Evolutionary conservation across 2,888 invertebrate genomes (phyloP).

Genomic region (Lasioglossum villosulum): DNA sequence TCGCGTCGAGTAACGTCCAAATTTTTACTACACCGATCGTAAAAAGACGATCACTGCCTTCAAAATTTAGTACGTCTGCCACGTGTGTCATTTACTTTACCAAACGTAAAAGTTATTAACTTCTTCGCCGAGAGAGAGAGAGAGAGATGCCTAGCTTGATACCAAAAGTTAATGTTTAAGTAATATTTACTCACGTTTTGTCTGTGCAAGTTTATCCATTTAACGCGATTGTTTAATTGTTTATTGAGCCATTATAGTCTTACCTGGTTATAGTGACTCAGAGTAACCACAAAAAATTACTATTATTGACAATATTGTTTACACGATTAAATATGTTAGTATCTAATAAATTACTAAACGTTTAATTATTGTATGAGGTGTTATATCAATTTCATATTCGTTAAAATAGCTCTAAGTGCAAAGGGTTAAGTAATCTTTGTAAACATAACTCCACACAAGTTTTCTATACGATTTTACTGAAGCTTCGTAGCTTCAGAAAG

Average conservation of each 20-base stretch:
- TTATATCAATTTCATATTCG: no score
- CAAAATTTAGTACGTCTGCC: background rate
- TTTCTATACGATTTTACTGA: no score
- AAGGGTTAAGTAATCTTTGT: no score
- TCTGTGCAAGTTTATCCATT: background rate
- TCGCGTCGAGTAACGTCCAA: background rate
- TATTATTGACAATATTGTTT: no score
- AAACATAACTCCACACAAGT: background rate
- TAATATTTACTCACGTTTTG: background rate
- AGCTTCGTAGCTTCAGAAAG: background rate
- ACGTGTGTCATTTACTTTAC: background rate
- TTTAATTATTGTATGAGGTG: no score
- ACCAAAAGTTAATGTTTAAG: background rate
- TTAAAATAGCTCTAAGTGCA: no score
- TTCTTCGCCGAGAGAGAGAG: background rate
- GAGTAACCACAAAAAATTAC: no score
- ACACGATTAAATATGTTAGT: no score
- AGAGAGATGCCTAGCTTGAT: background rate
- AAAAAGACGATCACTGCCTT: background rate
- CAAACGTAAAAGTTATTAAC: slow-evolving; percentile 1
- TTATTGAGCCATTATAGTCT: background rate
- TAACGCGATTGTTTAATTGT: background rate
- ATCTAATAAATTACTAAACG: no score
- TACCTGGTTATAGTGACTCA: no score
- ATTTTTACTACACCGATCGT: background rate